phyloP scores from a whole-genome alignment of 2,797 vertebrate species.

The Tokudaia tokunoshimensis region DNA sequence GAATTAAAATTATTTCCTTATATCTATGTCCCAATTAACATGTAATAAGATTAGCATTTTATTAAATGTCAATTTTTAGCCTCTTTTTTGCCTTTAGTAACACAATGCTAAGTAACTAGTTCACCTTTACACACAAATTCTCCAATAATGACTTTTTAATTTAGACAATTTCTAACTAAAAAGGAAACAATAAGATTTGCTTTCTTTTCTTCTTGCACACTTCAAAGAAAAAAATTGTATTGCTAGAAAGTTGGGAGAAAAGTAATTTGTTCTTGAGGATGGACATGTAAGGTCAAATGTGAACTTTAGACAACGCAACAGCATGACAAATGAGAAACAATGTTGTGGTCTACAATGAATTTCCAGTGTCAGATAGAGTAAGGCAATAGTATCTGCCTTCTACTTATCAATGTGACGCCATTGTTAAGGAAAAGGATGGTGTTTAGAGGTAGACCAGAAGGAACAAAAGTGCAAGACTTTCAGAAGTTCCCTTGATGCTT shows the following conservation, averaged over 20 bases:
- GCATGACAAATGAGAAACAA: constrained; percentile 32
- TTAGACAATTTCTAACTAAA: constrained; percentile 52
- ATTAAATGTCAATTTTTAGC: constrained; percentile 2
- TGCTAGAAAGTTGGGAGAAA: constrained; percentile 2
- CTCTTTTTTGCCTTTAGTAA: constrained; percentile 27
- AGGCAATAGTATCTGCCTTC: neutral
- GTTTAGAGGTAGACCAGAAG: constrained; percentile 36
- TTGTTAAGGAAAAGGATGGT: neutral
- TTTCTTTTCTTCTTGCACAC: neutral
- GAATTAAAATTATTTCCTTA: constrained; percentile 4
- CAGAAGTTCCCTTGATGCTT: neutral
- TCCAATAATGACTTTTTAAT: constrained; percentile 26
- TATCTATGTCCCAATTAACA: neutral
- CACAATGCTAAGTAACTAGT: neutral
- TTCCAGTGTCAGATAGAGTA: constrained; percentile 58
- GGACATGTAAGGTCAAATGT: constrained; percentile 48
- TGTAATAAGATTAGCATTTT: neutral
- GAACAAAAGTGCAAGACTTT: neutral
- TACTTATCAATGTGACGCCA: neutral
- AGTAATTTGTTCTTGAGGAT: constrained; percentile 58
- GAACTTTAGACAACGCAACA: constrained; percentile 49
- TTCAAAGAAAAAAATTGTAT: constrained; percentile 13
- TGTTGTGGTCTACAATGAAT: neutral
- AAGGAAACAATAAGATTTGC: neutral
- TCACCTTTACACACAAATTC: neutral